Evolutionary conservation across 1,140 invertebrate species (phyloP).

Genomic region (Plodia interpunctella): DNA sequence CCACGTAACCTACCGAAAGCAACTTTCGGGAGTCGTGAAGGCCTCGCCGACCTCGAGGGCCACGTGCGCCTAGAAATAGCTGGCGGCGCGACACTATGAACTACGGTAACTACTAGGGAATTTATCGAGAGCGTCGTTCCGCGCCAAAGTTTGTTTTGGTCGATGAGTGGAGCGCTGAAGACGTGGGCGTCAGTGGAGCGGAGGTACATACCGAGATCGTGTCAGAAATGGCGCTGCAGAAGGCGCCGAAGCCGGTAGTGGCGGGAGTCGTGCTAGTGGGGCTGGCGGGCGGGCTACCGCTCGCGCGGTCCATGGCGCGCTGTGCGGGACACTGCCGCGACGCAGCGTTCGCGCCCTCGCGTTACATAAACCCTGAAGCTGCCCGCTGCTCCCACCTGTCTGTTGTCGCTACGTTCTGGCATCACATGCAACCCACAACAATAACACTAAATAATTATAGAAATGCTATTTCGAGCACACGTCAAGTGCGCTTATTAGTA

Average conservation of each 20-base stretch:
- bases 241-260: slow-evolving; percentile 62
- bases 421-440: slow-evolving; percentile 61
- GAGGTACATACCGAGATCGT: slow-evolving; percentile 67
- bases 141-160: slow-evolving; percentile 40
- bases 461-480: slow-evolving; percentile 53
- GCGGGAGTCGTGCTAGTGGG: slow-evolving; percentile 36
- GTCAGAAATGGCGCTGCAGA: slow-evolving; percentile 70
- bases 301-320: slow-evolving; percentile 59
- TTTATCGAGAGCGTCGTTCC: slow-evolving; percentile 36
- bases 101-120: slow-evolving; percentile 36
- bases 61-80: slow-evolving; percentile 63
- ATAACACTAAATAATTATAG: slow-evolving; percentile 74
- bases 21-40: slow-evolving; percentile 25
- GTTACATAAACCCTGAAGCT: slow-evolving; percentile 28
- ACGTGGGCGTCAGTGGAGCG: slow-evolving; percentile 14
- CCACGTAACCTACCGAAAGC: slow-evolving; percentile 26
- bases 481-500: slow-evolving; percentile 29
- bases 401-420: slow-evolving; percentile 64
- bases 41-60: slow-evolving; percentile 47
- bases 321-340: slow-evolving; percentile 55
- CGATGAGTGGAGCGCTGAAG: neutral
- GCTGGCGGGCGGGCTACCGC: slow-evolving; percentile 46
- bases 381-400: slow-evolving; percentile 64
- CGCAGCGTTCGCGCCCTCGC: slow-evolving; percentile 29
- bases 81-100: slow-evolving; percentile 40